Evolutionary conservation across 2,797 vertebrate genomes (phyloP).

Genomic region (Coracias cyanogaster): DNA sequence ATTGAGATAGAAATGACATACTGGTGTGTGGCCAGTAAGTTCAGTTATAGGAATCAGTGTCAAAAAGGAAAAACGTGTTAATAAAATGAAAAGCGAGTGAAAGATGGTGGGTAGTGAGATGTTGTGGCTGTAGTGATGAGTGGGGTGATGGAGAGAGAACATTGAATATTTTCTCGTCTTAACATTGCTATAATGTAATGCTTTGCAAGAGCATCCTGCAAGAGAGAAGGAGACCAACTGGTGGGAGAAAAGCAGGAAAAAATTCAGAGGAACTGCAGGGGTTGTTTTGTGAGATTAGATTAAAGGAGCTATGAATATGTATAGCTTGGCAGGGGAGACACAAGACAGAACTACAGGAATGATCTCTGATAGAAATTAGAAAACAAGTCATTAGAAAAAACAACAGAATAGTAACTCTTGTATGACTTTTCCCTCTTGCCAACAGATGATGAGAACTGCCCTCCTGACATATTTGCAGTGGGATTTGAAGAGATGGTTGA

Average conservation of each 20-base stretch:
- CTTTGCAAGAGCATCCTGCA: constrained; percentile 20
- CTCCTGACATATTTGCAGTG: constrained; percentile 83
- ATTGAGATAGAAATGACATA: background rate
- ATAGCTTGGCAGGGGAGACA: constrained; percentile 27
- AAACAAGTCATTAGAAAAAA: constrained; percentile 1
- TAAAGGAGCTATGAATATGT: constrained; percentile 64
- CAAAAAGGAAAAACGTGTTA: background rate
- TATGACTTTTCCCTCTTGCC: background rate
- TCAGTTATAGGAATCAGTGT: background rate
- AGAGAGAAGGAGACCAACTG: constrained; percentile 25
- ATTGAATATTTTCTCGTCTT: background rate
- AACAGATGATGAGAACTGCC: constrained; percentile 74
- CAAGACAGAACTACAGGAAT: constrained; percentile 15
- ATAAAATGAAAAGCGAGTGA: background rate
- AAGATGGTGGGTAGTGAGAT: background rate
- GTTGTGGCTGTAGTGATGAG: background rate
- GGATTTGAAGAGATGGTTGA: constrained; percentile 88
- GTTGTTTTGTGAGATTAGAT: constrained; percentile 58
- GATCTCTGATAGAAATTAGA: constrained; percentile 39
- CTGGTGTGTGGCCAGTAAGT: background rate
- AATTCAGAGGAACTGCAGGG: constrained; percentile 37
- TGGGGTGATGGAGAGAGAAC: background rate
- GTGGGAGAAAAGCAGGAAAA: constrained; percentile 38
- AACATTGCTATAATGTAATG: background rate
- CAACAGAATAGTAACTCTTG: constrained; percentile 11